phyloP scores from a whole-genome alignment of 2,113 vertebrate genomes.

The Salminus brasiliensis region DNA sequence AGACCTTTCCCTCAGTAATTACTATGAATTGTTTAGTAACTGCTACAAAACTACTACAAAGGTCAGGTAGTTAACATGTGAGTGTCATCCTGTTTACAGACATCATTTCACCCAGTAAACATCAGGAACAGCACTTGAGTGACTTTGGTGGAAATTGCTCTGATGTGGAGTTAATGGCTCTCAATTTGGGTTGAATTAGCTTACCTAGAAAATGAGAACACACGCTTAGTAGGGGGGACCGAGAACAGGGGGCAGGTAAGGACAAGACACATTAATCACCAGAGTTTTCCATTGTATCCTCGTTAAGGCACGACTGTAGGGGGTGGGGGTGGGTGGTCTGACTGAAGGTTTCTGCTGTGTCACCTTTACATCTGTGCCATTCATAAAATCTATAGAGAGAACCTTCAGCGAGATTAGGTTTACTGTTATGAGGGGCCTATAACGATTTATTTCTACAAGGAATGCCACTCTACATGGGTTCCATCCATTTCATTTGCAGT shows the following conservation, averaged over 20 bases:
- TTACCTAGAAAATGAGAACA: conserved; percentile 23
- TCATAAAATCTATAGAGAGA: background rate
- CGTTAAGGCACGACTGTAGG: conserved; percentile 5
- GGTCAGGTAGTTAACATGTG: too few relatives aligned
- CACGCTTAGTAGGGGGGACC: conserved; percentile 23
- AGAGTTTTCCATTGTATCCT: conserved; percentile 11
- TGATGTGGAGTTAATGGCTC: conserved; percentile 19
- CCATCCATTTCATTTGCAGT: background rate
- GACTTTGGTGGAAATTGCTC: background rate
- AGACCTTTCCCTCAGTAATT: too few relatives aligned
- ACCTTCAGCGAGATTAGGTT: background rate
- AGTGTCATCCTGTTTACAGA: background rate
- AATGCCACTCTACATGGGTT: background rate
- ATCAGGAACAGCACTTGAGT: background rate
- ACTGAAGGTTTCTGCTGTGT: conserved; percentile 24
- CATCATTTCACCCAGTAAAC: background rate
- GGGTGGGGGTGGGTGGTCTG: background rate
- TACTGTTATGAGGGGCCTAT: background rate
- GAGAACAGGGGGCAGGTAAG: conserved; percentile 1
- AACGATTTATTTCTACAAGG: background rate
- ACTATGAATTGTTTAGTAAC: too few relatives aligned
- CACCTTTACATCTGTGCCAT: conserved; percentile 20
- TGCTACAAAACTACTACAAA: too few relatives aligned
- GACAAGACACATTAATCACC: conserved; percentile 30
- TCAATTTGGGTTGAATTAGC: conserved; percentile 23